Evolutionary conservation across 2,888 invertebrate genomes (phyloP).

Genomic region (Tuta absoluta): DNA sequence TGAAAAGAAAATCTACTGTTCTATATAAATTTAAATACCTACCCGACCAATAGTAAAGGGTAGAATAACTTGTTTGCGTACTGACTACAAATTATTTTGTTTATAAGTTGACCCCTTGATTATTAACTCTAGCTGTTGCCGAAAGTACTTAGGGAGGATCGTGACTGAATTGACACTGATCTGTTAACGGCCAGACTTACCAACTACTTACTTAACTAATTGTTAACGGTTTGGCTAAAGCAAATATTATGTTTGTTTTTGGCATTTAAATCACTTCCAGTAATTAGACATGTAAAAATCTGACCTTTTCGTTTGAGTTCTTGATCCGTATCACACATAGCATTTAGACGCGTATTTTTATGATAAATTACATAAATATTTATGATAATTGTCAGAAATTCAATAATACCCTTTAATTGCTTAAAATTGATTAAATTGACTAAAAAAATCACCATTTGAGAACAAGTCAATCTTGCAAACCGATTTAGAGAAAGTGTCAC

Average conservation of each 20-base stretch:
- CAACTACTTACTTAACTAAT: slow-evolving; percentile 21
- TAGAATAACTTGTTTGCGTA: too few species aligned
- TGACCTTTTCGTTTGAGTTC: slow-evolving; percentile 14
- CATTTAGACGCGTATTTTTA: background rate
- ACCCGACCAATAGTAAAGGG: too few species aligned
- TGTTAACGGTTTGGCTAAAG: slow-evolving; percentile 14
- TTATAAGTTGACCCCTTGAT: too few species aligned
- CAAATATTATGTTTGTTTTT: slow-evolving; percentile 8
- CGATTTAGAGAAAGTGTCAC: slow-evolving; percentile 60
- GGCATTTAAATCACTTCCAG: slow-evolving; percentile 14
- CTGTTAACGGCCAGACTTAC: slow-evolving; percentile 31
- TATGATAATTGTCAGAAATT: background rate
- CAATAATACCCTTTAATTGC: background rate
- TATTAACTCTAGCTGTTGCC: background rate
- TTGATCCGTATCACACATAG: slow-evolving; percentile 21
- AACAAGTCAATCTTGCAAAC: background rate
- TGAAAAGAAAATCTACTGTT: too few species aligned
- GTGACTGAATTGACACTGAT: slow-evolving; percentile 58
- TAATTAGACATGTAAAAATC: slow-evolving; percentile 22
- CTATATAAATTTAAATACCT: too few species aligned
- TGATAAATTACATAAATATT: background rate
- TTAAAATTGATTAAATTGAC: background rate
- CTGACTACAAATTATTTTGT: too few species aligned
- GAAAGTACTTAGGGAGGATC: slow-evolving; percentile 35
- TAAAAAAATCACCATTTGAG: background rate